phyloP scores from a whole-genome alignment of 2,113 vertebrate genomes.

The Tretioscincus oriximinensis region DNA sequence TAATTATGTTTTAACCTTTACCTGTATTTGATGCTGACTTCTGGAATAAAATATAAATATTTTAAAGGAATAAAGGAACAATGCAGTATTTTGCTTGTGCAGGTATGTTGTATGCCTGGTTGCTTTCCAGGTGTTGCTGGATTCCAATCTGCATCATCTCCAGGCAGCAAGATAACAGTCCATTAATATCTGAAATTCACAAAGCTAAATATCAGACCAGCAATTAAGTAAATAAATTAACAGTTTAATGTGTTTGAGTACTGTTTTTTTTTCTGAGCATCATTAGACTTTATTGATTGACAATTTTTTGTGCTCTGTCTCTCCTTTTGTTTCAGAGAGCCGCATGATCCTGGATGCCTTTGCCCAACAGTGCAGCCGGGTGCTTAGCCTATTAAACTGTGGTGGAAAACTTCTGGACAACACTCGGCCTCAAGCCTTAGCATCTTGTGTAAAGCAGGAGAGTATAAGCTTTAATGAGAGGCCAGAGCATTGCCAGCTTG shows the following conservation, averaged over 20 bases:
- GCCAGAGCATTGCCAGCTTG: conserved; percentile 75
- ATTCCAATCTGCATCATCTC: not conserved
- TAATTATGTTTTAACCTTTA: too few relatives aligned
- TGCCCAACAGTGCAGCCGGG: conserved; percentile 97
- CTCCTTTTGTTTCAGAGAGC: conserved; percentile 81
- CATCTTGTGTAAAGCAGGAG: conserved; percentile 90
- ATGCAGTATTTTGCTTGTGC: not conserved
- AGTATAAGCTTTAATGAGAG: conserved; percentile 75
- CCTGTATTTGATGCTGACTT: too few relatives aligned
- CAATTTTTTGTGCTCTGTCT: conserved; percentile 58
- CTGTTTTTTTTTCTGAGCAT: not conserved
- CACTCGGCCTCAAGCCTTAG: conserved; percentile 77
- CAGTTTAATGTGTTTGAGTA: not conserved
- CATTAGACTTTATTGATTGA: not conserved
- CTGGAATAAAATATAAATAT: too few relatives aligned
- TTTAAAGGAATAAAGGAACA: not conserved
- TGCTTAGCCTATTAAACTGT: conserved; percentile 92
- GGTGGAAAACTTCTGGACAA: conserved; percentile 91
- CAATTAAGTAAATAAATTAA: not conserved
- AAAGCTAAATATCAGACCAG: not conserved
- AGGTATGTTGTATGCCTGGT: too few relatives aligned
- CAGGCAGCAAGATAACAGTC: not conserved
- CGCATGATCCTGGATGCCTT: conserved; percentile 97
- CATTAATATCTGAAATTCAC: not conserved
- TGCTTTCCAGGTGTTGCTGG: not conserved